These are phyloP conservation scores for Sycobia sp. DNA, from an alignment of 1,140 invertebrate genomes.

Conservation along the genomic window DNA sequence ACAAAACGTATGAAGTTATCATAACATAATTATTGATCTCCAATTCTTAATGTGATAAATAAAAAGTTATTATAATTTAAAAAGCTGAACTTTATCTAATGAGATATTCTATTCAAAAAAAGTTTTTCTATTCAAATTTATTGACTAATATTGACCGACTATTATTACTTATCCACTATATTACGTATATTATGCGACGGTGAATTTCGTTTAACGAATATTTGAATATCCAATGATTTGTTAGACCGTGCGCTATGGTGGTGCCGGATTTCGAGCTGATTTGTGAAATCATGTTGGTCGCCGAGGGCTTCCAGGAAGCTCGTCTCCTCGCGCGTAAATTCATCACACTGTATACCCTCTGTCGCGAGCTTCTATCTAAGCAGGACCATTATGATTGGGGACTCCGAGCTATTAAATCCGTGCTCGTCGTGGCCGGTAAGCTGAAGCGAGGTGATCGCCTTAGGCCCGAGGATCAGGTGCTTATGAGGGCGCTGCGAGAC, in stretches of 20 bases:
- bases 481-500: constrained; percentile 86
- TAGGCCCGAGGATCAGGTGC: constrained; percentile 77
- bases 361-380: constrained; percentile 85
- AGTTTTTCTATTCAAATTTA: too few species aligned
- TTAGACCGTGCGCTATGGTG: constrained; percentile 91
- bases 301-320: constrained; percentile 90
- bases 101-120: too few species aligned
- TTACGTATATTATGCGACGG: too few species aligned
- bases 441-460: constrained; percentile 72
- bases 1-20: too few species aligned
- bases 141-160: too few species aligned
- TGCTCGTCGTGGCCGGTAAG: constrained; percentile 88
- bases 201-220: too few species aligned
- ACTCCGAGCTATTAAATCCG: constrained; percentile 88
- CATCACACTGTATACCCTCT: constrained; percentile 87
- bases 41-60: too few species aligned
- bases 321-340: constrained; percentile 86
- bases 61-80: too few species aligned
- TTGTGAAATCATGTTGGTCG: constrained; percentile 93
- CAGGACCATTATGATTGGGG: constrained; percentile 97
- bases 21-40: too few species aligned
- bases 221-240: neutral
- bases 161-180: too few species aligned
- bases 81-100: too few species aligned
- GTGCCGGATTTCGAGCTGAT: constrained; percentile 93